A percentile compares a stretch with the other conserved stretches of the same genome.
Evolutionary conservation across 2,888 invertebrate genomes (phyloP).

Genomic region (Cosmorhoe ocellata): DNA sequence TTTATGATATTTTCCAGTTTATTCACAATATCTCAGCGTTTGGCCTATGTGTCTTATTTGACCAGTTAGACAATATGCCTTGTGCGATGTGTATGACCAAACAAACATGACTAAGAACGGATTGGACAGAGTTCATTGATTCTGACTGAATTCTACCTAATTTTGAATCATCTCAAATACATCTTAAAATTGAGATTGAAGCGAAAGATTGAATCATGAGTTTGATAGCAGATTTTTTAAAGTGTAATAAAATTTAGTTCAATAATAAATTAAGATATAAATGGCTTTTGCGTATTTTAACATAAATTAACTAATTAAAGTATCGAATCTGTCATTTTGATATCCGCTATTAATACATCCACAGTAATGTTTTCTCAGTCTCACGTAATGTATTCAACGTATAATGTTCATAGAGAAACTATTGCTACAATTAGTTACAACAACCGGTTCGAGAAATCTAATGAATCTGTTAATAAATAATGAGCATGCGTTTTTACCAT

Average conservation of each 20-base stretch:
- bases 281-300: not conserved
- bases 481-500: slow-evolving; percentile 23
- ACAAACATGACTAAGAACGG: slow-evolving; percentile 2
- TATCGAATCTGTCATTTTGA: slow-evolving; percentile 2
- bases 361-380: slow-evolving; percentile 7
- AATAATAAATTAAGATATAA: not conserved
- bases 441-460: slow-evolving; percentile 31
- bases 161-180: slow-evolving; percentile 2
- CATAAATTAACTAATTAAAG: not conserved
- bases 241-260: too few species aligned
- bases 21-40: slow-evolving; percentile 13
- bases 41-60: not conserved
- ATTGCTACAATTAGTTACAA: slow-evolving; percentile 25
- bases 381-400: not conserved
- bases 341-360: slow-evolving; percentile 11
- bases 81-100: not conserved
- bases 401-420: slow-evolving; percentile 23
- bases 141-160: not conserved
- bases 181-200: too few species aligned
- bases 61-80: slow-evolving; percentile 2
- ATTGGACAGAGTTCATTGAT: slow-evolving; percentile 9
- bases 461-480: slow-evolving; percentile 26
- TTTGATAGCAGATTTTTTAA: too few species aligned
- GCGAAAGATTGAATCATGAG: too few species aligned
- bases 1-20: slow-evolving; percentile 27